These are phyloP conservation scores for Apoderus coryli DNA, from an alignment of 2,888 invertebrate genomes.

Conservation along the genomic window DNA sequence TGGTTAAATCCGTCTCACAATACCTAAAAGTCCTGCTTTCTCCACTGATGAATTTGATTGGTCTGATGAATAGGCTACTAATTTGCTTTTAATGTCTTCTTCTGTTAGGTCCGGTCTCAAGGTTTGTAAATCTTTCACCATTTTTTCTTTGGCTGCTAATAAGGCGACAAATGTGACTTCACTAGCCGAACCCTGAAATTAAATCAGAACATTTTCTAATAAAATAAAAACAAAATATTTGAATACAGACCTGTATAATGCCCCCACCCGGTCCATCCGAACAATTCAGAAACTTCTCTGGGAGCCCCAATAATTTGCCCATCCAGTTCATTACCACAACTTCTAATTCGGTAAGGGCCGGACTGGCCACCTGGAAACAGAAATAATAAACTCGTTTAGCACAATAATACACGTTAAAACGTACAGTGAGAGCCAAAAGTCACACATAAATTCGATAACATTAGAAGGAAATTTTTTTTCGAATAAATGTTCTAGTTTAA, in stretches of 20 bases:
- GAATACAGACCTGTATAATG: conserved; percentile 68
- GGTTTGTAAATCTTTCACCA: conserved; percentile 41
- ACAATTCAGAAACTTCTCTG: conserved; percentile 65
- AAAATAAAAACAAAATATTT: conserved; percentile 4
- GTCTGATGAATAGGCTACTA: conserved; percentile 73
- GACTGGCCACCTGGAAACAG: conserved; percentile 28
- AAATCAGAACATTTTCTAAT: conserved; percentile 1
- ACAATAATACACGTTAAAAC: too few relatives aligned
- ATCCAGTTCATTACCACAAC: conserved; percentile 89
- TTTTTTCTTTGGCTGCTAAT: conserved; percentile 62
- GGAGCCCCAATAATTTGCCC: conserved; percentile 69
- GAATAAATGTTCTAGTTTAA: too few relatives aligned
- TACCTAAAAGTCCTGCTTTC: conserved; percentile 57
- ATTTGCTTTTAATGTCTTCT: conserved; percentile 49
- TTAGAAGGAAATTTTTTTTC: too few relatives aligned
- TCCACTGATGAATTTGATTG: conserved; percentile 87
- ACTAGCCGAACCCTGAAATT: conserved; percentile 69
- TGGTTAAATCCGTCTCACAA: too few relatives aligned
- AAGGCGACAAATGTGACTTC: conserved; percentile 77
- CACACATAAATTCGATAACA: too few relatives aligned
- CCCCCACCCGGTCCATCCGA: conserved; percentile 70
- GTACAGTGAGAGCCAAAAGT: too few relatives aligned
- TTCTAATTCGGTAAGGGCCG: conserved; percentile 82
- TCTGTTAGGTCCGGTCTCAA: conserved; percentile 47
- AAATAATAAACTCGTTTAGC: too few relatives aligned